Conservation (phyloP, 2,888 invertebrate genomes). For the Synanthedon tipuliformis region DNA sequence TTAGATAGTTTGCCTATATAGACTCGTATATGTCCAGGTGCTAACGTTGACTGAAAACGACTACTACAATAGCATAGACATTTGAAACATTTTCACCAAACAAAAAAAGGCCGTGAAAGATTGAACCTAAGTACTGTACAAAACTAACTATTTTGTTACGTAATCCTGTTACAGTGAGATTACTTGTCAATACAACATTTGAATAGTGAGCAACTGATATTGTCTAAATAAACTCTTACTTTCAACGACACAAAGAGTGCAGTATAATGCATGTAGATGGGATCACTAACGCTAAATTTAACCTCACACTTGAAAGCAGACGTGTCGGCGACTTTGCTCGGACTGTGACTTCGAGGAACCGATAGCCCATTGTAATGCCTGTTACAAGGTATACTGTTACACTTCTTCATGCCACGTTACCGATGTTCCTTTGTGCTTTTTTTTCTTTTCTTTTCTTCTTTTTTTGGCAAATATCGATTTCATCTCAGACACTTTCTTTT, state of each 20-base stretch:
- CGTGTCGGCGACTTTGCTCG: conserved; percentile 36
- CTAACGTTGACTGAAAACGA: no score
- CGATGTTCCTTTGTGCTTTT: conserved; percentile 38
- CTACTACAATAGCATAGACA: no score
- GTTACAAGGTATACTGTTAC: conserved; percentile 59
- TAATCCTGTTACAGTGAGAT: background rate
- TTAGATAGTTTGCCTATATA: no score
- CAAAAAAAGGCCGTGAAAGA: no score
- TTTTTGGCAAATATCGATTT: background rate
- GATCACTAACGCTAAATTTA: conserved; percentile 68
- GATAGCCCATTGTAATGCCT: conserved; percentile 62
- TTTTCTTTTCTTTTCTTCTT: conserved; percentile 18
- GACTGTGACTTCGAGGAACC: conserved; percentile 48
- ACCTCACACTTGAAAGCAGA: conserved; percentile 34
- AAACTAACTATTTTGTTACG: background rate
- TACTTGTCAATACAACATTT: background rate
- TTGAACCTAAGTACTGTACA: no score
- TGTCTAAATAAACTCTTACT: conserved; percentile 28
- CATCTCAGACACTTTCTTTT: background rate
- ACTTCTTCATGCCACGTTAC: conserved; percentile 44
- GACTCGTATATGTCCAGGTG: no score
- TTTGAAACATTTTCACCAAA: no score
- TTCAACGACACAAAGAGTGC: conserved; percentile 13
- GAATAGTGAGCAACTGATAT: background rate
- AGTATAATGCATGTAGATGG: conserved; percentile 33